Conservation (phyloP, 2,888 invertebrate species). For the Volucella zonaria region DNA sequence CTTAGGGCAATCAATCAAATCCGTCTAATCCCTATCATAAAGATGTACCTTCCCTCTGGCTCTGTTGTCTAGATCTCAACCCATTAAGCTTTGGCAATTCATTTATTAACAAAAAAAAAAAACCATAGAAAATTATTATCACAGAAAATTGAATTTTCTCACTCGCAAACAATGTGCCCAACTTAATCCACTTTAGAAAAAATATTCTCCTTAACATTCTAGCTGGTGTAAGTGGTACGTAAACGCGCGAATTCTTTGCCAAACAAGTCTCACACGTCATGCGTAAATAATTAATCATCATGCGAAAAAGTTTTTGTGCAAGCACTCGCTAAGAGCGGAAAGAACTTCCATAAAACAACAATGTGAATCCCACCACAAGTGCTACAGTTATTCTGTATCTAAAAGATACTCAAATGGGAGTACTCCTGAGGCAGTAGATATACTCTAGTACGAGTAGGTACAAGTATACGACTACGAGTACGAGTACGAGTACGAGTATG, state of each 20-base stretch:
- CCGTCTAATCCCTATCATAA: neutral
- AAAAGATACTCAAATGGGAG: constrained; percentile 16
- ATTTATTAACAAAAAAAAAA: constrained; percentile 19
- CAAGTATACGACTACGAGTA: no score
- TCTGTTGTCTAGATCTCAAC: neutral
- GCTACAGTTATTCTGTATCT: constrained; percentile 54
- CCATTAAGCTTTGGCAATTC: neutral
- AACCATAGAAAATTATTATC: constrained; percentile 16
- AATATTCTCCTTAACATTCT: constrained; percentile 2
- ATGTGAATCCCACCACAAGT: constrained; percentile 40
- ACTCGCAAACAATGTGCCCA: neutral
- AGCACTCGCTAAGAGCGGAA: constrained; percentile 39
- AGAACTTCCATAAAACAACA: constrained; percentile 18
- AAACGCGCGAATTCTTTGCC: constrained; percentile 49
- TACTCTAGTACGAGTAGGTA: no score
- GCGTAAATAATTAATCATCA: constrained; percentile 73
- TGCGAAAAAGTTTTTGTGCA: constrained; percentile 60
- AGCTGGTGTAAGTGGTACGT: constrained; percentile 39
- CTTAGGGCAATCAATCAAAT: constrained; percentile 35
- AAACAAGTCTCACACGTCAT: constrained; percentile 63
- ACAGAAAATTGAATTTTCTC: constrained; percentile 45
- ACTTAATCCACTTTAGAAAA: constrained; percentile 8
- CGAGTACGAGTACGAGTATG: neutral
- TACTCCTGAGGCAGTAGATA: neutral
- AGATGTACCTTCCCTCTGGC: neutral